Percentiles rank a stretch among this genome's conserved stretches.
Evolutionary conservation across 2,888 invertebrate genomes (phyloP).

Genomic region (Caradrina kadenii): DNA sequence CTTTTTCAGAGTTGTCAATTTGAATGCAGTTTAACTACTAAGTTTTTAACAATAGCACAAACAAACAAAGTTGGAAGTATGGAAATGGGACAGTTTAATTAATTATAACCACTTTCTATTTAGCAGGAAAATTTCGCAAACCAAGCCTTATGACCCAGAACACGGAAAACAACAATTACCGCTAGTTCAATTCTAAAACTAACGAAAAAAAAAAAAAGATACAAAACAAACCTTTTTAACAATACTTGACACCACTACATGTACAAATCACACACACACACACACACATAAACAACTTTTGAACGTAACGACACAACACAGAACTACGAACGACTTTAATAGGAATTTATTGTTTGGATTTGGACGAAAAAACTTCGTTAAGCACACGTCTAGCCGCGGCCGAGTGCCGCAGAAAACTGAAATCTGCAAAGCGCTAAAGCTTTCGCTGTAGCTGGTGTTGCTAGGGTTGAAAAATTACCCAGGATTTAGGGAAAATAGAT

Average conservation of each 20-base stretch:
- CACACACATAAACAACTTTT: constrained; percentile 37
- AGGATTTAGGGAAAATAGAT: constrained; percentile 11
- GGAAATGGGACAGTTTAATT: constrained; percentile 1
- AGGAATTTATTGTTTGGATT: constrained; percentile 43
- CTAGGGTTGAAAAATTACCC: constrained; percentile 39
- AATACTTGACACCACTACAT: constrained; percentile 40
- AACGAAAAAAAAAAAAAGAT: constrained; percentile 22
- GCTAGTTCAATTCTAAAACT: constrained; percentile 28
- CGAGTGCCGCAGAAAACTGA: constrained; percentile 79
- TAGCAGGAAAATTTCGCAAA: constrained; percentile 19
- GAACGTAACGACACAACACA: constrained; percentile 37
- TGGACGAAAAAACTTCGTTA: constrained; percentile 19
- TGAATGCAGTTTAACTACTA: constrained; percentile 8
- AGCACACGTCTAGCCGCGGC: constrained; percentile 62
- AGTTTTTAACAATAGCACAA: constrained; percentile 1
- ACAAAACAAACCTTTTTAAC: constrained; percentile 53
- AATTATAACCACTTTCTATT: background rate
- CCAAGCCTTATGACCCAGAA: constrained; percentile 55
- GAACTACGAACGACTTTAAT: constrained; percentile 47
- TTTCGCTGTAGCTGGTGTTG: constrained; percentile 62
- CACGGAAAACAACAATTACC: constrained; percentile 54
- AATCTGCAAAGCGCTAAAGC: constrained; percentile 72
- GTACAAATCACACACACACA: constrained; percentile 32
- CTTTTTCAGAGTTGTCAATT: constrained; percentile 20
- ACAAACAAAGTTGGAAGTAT: background rate